Conservation (phyloP, 2,797 vertebrate species). For the Chelon auratus region DNA sequence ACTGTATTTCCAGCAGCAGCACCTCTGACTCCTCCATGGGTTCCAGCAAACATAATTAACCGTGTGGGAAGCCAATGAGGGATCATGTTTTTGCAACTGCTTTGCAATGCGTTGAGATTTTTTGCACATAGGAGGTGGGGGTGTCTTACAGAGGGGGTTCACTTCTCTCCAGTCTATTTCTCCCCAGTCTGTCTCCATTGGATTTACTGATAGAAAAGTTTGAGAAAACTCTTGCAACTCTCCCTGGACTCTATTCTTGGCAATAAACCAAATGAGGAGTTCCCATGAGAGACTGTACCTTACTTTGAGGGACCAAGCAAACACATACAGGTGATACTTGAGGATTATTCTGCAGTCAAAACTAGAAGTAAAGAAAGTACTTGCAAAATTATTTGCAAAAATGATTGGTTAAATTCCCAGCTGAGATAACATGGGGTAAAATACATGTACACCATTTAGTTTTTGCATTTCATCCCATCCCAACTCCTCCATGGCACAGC, state of each 20-base stretch:
- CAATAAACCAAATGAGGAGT: conserved; percentile 10
- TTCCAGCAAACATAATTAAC: conserved; percentile 1
- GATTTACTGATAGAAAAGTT: conserved; percentile 26
- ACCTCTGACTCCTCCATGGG: not conserved
- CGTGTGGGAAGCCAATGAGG: conserved; percentile 3
- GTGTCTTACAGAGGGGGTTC: not conserved
- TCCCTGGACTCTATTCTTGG: conserved; percentile 3
- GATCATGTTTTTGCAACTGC: conserved; percentile 11
- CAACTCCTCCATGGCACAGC: not conserved
- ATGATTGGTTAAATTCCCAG: too few species aligned
- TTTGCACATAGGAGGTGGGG: conserved; percentile 1
- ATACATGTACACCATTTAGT: too few species aligned
- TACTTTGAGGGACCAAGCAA: not conserved
- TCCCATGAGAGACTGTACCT: not conserved
- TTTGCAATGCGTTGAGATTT: not conserved
- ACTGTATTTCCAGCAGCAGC: not conserved
- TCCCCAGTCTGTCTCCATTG: conserved; percentile 18
- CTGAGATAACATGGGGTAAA: too few species aligned
- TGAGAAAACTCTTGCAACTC: conserved; percentile 18
- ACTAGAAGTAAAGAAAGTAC: not conserved
- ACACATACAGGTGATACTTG: too few species aligned
- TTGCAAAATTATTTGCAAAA: too few species aligned
- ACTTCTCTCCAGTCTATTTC: too few species aligned
- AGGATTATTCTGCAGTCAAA: too few species aligned
- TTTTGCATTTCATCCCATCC: too few species aligned